Percentiles rank a stretch among this genome's conserved stretches.
These are phyloP conservation scores for Aurelia sp. DNA, from an alignment of 30 jellyfish, hydroid and myxozoan species.

Conservation along the genomic window DNA sequence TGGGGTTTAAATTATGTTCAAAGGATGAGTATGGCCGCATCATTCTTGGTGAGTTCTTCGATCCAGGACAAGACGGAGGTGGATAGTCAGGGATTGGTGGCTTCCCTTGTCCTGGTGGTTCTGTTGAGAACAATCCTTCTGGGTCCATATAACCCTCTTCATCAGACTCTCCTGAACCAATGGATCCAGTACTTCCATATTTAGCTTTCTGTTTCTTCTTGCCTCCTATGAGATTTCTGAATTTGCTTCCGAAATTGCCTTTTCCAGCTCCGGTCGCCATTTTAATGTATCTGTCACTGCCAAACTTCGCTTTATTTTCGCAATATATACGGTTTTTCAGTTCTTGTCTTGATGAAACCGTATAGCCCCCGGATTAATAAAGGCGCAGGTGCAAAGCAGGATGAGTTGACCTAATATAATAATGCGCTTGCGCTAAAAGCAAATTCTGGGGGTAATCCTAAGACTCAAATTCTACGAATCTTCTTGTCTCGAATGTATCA, in stretches of 20 bases:
- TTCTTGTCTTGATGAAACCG: too few relatives aligned
- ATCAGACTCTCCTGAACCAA: constrained; percentile 75
- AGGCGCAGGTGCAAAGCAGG: too few relatives aligned
- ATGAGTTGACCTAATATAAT: too few relatives aligned
- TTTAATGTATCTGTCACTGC: not conserved
- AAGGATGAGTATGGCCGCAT: constrained; percentile 68
- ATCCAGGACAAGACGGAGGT: constrained; percentile 78
- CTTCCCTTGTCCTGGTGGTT: constrained; percentile 81
- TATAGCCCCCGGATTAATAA: too few relatives aligned
- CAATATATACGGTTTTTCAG: too few relatives aligned
- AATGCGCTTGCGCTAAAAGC: too few relatives aligned
- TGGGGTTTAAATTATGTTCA: constrained; percentile 22
- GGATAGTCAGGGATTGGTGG: constrained; percentile 94
- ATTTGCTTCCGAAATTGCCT: constrained; percentile 62
- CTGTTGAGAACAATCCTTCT: constrained; percentile 80
- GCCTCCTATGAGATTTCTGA: constrained; percentile 58
- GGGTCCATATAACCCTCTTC: constrained; percentile 98
- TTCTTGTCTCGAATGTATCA: too few relatives aligned
- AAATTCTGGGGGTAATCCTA: too few relatives aligned
- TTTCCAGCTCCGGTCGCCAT: constrained; percentile 81
- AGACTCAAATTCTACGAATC: too few relatives aligned
- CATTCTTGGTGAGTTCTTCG: constrained; percentile 21
- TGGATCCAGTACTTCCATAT: constrained; percentile 61
- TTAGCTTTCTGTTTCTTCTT: constrained; percentile 71
- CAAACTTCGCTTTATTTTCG: too few relatives aligned